A percentile compares a stretch with the other conserved stretches of the same genome.
Conservation (phyloP, 1,140 invertebrate species). For the Micrasema longulum region DNA sequence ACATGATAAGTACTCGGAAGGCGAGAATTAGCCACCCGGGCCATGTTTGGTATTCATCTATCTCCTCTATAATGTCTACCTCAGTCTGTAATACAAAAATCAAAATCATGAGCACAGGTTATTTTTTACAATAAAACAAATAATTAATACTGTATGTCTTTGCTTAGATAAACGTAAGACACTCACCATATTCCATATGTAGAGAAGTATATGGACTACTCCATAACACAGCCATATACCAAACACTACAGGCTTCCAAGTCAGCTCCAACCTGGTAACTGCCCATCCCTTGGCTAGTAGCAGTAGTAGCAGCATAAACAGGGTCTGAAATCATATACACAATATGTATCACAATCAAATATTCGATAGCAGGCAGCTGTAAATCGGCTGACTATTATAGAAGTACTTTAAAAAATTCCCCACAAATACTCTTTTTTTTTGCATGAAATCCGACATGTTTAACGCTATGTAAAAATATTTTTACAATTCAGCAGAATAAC, state of each 20-base stretch:
- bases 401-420: no score
- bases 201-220: constrained; percentile 90
- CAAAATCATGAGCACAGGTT: no score
- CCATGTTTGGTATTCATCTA: constrained; percentile 97
- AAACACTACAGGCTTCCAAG: constrained; percentile 88
- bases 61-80: constrained; percentile 95
- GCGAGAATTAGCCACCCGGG: constrained; percentile 93
- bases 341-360: no score
- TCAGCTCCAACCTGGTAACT: constrained; percentile 89
- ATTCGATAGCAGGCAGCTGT: no score
- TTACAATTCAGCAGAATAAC: no score
- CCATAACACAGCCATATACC: constrained; percentile 93
- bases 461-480: no score
- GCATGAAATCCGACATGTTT: no score
- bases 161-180: no score
- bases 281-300: constrained; percentile 97
- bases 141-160: no score
- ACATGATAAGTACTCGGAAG: constrained; percentile 89
- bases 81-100: constrained; percentile 86
- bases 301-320: constrained; percentile 94
- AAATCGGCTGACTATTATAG: no score
- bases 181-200: constrained; percentile 95
- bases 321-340: constrained; percentile 79
- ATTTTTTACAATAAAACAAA: no score
- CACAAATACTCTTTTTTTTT: no score